Percentiles rank a stretch among this genome's conserved stretches.
These are phyloP conservation scores for Morphnarchus princeps DNA, from an alignment of 2,113 vertebrate genomes.

Conservation along the genomic window DNA sequence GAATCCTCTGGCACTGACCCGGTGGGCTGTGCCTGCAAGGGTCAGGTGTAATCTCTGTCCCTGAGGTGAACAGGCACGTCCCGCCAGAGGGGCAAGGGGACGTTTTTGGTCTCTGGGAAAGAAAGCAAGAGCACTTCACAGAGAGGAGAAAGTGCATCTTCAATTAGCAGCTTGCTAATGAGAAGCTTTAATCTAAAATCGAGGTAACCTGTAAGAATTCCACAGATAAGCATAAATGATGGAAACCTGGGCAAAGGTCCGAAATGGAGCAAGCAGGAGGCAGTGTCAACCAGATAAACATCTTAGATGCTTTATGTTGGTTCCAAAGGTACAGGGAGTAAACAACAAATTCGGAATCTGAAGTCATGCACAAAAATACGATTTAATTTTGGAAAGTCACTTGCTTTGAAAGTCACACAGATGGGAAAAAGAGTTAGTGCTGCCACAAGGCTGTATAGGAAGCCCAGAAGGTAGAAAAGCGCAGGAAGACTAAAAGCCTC, in stretches of 20 bases:
- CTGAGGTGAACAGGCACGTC: background rate
- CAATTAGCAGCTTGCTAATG: background rate
- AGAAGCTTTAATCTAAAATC: background rate
- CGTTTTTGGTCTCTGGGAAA: background rate
- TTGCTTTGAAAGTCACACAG: background rate
- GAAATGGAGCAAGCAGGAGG: background rate
- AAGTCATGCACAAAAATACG: background rate
- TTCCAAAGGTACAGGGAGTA: background rate
- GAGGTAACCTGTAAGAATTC: background rate
- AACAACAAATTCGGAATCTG: background rate
- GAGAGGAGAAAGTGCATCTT: background rate
- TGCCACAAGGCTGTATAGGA: background rate
- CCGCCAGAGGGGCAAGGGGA: background rate
- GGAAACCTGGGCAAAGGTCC: background rate
- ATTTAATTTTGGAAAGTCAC: background rate
- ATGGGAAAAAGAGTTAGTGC: background rate
- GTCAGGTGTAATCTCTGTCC: no score
- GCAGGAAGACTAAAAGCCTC: background rate
- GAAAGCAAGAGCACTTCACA: background rate
- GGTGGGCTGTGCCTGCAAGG: fast-evolving
- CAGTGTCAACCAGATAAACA: background rate
- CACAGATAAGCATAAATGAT: background rate
- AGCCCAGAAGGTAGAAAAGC: background rate
- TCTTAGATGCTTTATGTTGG: background rate
- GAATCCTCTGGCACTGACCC: background rate